These are phyloP conservation scores for Anableps anableps DNA, from an alignment of 2,797 vertebrate genomes.

Conservation along the genomic window DNA sequence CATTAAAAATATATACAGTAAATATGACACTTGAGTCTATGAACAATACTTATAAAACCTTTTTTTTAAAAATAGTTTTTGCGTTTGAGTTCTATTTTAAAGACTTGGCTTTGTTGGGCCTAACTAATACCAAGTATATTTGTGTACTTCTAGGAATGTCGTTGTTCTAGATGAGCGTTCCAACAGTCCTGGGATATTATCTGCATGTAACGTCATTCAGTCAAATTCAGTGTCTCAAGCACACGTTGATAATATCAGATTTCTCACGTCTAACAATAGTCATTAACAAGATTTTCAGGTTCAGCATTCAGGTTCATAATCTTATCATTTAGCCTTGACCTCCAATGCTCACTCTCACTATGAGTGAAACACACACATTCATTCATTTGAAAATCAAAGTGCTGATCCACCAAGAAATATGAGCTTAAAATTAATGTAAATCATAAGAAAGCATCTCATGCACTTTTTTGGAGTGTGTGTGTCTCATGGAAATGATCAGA, in stretches of 20 bases:
- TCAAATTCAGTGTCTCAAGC: conserved; percentile 78
- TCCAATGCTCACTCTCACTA: neutral
- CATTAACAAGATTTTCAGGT: conserved; percentile 80
- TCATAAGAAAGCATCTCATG: neutral
- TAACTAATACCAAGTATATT: neutral
- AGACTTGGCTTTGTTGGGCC: neutral
- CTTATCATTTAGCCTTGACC: too few species aligned
- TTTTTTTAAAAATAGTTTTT: neutral
- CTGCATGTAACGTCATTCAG: neutral
- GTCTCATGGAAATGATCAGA: too few species aligned
- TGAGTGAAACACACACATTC: conserved; percentile 2
- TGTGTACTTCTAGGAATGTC: neutral
- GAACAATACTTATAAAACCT: neutral
- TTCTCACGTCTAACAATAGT: conserved; percentile 79
- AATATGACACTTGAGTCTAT: neutral
- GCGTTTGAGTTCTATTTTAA: neutral
- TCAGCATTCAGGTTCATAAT: conserved; percentile 71
- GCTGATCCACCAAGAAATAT: neutral
- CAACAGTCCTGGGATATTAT: conserved; percentile 79
- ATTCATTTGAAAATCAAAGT: neutral
- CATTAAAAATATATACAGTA: neutral
- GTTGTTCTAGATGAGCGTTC: conserved; percentile 13
- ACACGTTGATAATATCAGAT: conserved; percentile 75
- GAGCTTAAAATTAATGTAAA: neutral
- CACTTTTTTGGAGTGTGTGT: neutral